Percentiles rank a stretch among this genome's conserved stretches.
These are phyloP conservation scores for Spilogale gracilis DNA, from an alignment of 2,113 vertebrate genomes.

Conservation along the genomic window DNA sequence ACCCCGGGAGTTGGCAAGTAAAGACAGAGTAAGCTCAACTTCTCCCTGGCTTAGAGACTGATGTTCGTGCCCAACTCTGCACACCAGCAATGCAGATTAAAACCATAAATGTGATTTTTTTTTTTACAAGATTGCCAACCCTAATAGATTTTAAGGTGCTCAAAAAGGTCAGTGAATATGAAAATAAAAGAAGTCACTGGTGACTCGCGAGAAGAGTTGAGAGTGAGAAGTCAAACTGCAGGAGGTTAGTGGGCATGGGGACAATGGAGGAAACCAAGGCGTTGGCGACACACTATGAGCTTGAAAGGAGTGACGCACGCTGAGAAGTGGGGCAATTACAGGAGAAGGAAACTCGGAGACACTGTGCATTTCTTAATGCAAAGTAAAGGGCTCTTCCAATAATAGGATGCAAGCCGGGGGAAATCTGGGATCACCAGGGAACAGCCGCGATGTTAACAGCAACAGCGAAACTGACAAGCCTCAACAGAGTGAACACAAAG, in stretches of 20 bases:
- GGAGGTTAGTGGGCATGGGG: neutral
- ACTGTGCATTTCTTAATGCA: neutral
- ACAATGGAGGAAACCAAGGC: neutral
- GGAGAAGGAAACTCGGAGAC: neutral
- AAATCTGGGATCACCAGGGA: neutral
- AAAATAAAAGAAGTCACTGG: constrained; percentile 24
- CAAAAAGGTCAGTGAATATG: neutral
- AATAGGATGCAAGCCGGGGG: neutral
- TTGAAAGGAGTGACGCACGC: fast-evolving
- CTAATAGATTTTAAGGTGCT: neutral
- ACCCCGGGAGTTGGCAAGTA: neutral
- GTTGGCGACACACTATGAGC: fast-evolving
- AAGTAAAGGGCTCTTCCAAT: neutral
- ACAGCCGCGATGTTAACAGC: neutral
- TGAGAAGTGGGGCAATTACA: neutral
- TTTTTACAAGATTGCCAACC: constrained; percentile 4
- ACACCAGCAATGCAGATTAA: neutral
- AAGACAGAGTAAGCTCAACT: neutral
- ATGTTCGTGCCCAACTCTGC: neutral
- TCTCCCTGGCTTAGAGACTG: neutral
- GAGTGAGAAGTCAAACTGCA: neutral
- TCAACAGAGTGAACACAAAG: neutral
- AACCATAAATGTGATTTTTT: neutral
- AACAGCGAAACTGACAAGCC: neutral
- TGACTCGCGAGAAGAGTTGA: neutral